A percentile compares a stretch with the other conserved stretches of the same genome.
These are phyloP conservation scores for Acrobasis suavella DNA, from an alignment of 2,888 invertebrate species.

Conservation along the genomic window DNA sequence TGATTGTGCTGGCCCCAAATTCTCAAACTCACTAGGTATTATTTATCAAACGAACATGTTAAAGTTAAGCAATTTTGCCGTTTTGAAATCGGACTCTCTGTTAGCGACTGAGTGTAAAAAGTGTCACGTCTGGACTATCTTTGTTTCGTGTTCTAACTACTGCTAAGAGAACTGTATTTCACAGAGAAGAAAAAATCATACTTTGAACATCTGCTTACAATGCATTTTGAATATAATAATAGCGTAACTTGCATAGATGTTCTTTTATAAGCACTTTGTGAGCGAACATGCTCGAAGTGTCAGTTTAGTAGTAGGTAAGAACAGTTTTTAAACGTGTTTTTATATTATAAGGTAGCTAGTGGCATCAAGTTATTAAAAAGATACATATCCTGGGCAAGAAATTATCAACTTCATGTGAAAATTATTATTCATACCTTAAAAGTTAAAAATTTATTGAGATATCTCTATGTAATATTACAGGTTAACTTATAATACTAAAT, in stretches of 20 bases:
- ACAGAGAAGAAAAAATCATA: conserved; percentile 15
- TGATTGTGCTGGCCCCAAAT: too few relatives aligned
- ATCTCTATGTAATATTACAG: too few relatives aligned
- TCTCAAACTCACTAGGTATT: too few relatives aligned
- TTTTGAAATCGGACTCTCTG: too few relatives aligned
- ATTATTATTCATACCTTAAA: neutral
- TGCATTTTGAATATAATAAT: conserved; percentile 12
- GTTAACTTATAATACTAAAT: too few relatives aligned
- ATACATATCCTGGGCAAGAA: conserved; percentile 10
- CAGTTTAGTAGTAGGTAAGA: conserved; percentile 2
- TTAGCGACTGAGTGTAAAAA: too few relatives aligned
- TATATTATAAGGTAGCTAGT: conserved; percentile 2
- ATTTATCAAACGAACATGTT: too few relatives aligned
- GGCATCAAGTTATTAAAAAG: conserved; percentile 9
- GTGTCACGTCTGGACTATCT: neutral
- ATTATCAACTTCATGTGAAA: conserved; percentile 3
- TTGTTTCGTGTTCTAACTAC: neutral
- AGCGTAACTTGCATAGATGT: conserved; percentile 6
- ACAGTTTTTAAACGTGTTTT: conserved; percentile 1
- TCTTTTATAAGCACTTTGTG: conserved; percentile 7
- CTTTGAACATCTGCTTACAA: conserved; percentile 9
- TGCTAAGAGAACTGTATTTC: neutral
- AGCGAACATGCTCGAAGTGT: neutral
- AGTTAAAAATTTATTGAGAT: neutral
- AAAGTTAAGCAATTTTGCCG: too few relatives aligned